Conservation (phyloP, 1,140 invertebrate species). For the Dysdera silvatica region DNA sequence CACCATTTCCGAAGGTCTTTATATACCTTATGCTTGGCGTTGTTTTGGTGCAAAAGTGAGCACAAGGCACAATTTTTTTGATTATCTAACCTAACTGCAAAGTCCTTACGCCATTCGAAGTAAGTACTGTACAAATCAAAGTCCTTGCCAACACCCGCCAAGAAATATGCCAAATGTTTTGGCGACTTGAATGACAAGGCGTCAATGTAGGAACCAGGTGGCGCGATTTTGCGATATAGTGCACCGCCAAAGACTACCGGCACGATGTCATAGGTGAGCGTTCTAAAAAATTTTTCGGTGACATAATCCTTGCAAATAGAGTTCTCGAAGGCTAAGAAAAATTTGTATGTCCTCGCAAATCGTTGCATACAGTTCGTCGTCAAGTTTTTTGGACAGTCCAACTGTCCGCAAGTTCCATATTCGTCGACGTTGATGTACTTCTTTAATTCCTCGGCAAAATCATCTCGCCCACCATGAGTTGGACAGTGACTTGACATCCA, state of each 20-base stretch:
- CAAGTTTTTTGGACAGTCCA: background rate
- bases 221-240: constrained; percentile 30
- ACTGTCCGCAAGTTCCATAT: constrained; percentile 56
- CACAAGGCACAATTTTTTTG: constrained; percentile 18
- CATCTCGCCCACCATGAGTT: constrained; percentile 48
- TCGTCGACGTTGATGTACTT: constrained; percentile 55
- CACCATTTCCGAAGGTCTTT: constrained; percentile 23
- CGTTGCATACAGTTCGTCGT: constrained; percentile 50
- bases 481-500: constrained; percentile 60
- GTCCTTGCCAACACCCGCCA: constrained; percentile 12
- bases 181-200: constrained; percentile 28
- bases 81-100: background rate
- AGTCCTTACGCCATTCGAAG: constrained; percentile 24
- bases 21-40: background rate
- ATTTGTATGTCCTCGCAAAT: constrained; percentile 54
- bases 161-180: constrained; percentile 29
- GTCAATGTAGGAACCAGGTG: constrained; percentile 34
- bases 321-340: constrained; percentile 70
- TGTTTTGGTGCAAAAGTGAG: constrained; percentile 2
- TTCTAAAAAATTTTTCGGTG: constrained; percentile 54
- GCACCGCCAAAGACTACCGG: constrained; percentile 35
- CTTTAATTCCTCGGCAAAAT: constrained; percentile 51
- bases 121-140: constrained; percentile 18
- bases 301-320: constrained; percentile 61
- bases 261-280: constrained; percentile 33